Base-by-base conservation (phyloP, 37 sponge, comb jelly and placozoan species). In the Oscarella lobularis region DNA sequence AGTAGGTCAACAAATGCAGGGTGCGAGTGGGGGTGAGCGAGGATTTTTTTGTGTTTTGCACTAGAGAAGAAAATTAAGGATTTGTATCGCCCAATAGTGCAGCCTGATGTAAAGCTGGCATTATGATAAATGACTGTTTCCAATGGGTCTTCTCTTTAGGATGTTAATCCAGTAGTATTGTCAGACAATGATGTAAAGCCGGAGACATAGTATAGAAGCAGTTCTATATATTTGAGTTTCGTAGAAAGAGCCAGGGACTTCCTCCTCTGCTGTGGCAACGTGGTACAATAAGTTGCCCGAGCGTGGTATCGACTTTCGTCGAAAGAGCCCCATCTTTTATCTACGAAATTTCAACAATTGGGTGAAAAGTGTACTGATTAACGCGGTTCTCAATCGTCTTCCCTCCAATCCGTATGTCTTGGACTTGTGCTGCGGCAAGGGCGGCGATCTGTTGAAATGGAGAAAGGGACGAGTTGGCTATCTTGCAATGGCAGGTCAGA, bases 321-420 rank as follows among this genome's bases (percentile, higher is more conserved):
- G 66, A 27, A 41, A 91, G 84, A 96, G 96, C 40, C 89, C 81
- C 0, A 98, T 98, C 2, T 84, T 86, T 70, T 66, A 87, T 74
- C 69, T 98, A 80, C 75, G 99, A 2, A 91, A 91, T 68, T 94
- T 98, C 86, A 98, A 98, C 83, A 98, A 98, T 82, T 98, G 95
- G 95, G 90, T 98, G 48, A 98, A 98, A 83, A 98, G 99, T 74
- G 79, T 98, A 30, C 87, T 94, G 35, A 88, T 98, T 33, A 82
- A 92, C 0, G 77, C 79, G 2, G 87, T 85, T 82, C 78, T 89
- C 20, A 41, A 40, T 29, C 67, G 36, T 37, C 38, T 74, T 27
- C 70, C 39, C 38, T 40, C 74, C 37, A 39, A 78, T 9, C 76
- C 85, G 4, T 73, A 68, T 33, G 95, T 88, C 2, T 80, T 98